Evolutionary conservation across 2,888 invertebrate genomes (phyloP), one percentile per base, ranked within the genome.

Genomic region (Vesta saturnalis): DNA sequence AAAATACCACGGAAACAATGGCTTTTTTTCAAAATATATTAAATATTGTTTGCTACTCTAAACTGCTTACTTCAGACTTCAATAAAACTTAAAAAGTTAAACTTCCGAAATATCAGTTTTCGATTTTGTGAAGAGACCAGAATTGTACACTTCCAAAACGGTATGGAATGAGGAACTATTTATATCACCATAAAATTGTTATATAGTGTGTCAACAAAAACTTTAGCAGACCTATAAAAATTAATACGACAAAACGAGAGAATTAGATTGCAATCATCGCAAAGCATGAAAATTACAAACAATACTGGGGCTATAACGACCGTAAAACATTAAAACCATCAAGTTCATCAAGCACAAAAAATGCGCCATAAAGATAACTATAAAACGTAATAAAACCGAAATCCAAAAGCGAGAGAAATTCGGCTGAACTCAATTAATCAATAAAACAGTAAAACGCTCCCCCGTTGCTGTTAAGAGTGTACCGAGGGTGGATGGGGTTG

Each of bases 371-470:
- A 82, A 80, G 80, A 81, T 80, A 79, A 81, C 82, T 81, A 80
- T 82, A 82, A 82, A 81, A 80, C 77, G 81, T 75, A 81, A 81
- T 81, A 82, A 82, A 81, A 82, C 77, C 78, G 79, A 80, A 80
- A 81, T 81, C 80, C 78, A 79, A 80, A 79, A 80, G 80, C 79
- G 79, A 77, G 80, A 81, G 81, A 81, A 80, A 81, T 82, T 82
- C 80, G 82, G 82, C 82, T 81, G 81, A 83, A 83, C 83, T 83
- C 83, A 83, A 83, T 83, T 83, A 83, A 83, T 83, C 83, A 83
- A 83, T 83, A 83, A 83, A 83, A 83, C 83, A 83, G 83, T 83
- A 83, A 83, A 83, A 83, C 82, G 83, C 79, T 83, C 82, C 82
- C 83, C 81, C 81, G 82, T 80, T 81, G 81, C 82, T 78, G 82